Conservation (phyloP, 2,888 invertebrate genomes). For the Abrostola triplasia region DNA sequence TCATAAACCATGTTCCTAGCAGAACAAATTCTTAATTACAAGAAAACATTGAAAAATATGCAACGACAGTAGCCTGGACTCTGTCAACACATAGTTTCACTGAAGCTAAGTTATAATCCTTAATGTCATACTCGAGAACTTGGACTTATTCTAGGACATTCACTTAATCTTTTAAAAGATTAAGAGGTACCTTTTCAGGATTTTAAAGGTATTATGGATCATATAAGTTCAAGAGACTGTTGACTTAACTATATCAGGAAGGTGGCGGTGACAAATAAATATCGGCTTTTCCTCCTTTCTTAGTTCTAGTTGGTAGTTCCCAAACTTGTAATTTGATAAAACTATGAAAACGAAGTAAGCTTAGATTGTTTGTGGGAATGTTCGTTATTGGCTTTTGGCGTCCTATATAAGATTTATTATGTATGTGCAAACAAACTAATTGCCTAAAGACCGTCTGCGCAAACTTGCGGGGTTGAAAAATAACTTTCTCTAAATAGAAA, state of each 20-base stretch:
- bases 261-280: constrained; percentile 9
- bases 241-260: constrained; percentile 9
- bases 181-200: not conserved
- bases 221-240: not conserved
- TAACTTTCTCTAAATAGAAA: not conserved
- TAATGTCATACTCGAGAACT: constrained; percentile 16
- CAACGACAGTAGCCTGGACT: constrained; percentile 45
- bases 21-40: constrained; percentile 34
- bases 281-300: not conserved
- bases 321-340: constrained; percentile 24
- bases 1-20: constrained; percentile 27
- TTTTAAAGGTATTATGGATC: not conserved
- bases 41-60: constrained; percentile 45
- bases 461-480: not conserved
- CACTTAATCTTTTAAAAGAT: constrained; percentile 4
- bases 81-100: constrained; percentile 32
- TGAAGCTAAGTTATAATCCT: constrained; percentile 39
- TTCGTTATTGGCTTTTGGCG: not conserved
- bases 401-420: not conserved
- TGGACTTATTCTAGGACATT: constrained; percentile 18
- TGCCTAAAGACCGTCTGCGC: not conserved
- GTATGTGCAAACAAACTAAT: not conserved
- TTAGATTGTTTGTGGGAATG: not conserved
- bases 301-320: constrained; percentile 17
- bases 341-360: constrained; percentile 16